Conservation (phyloP, 2,797 vertebrate species). For the Pantherophis alleghaniensis region DNA sequence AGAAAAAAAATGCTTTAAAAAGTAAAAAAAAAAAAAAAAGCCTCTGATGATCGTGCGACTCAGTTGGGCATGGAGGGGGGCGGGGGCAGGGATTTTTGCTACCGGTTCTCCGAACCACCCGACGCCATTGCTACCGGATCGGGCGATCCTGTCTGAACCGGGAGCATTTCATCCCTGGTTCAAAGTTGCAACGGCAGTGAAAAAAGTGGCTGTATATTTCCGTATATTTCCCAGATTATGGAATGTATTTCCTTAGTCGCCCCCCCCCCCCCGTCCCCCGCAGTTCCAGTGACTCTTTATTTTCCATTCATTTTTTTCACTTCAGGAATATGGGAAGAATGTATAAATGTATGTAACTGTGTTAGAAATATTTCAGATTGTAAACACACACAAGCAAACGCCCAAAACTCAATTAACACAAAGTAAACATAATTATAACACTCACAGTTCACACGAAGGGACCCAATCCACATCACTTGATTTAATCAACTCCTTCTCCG, state of each 20-base stretch:
- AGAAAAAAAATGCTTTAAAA: no score
- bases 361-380: background rate
- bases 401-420: background rate
- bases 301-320: background rate
- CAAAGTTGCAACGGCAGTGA: no score
- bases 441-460: background rate
- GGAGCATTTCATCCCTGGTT: no score
- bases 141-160: no score
- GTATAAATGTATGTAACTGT: background rate
- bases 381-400: background rate
- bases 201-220: no score
- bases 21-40: no score
- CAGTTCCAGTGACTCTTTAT: background rate
- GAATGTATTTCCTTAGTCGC: background rate
- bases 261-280: accelerated
- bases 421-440: background rate
- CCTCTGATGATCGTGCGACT: no score
- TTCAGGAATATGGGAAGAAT: background rate
- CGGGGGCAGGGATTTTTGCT: no score
- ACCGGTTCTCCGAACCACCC: no score
- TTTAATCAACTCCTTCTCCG: background rate
- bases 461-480: background rate
- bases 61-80: no score
- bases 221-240: background rate
- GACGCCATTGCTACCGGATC: no score